A percentile compares a stretch with the other conserved stretches of the same genome.
Conservation (phyloP, 2,113 vertebrate genomes). For the Monopterus albus region DNA sequence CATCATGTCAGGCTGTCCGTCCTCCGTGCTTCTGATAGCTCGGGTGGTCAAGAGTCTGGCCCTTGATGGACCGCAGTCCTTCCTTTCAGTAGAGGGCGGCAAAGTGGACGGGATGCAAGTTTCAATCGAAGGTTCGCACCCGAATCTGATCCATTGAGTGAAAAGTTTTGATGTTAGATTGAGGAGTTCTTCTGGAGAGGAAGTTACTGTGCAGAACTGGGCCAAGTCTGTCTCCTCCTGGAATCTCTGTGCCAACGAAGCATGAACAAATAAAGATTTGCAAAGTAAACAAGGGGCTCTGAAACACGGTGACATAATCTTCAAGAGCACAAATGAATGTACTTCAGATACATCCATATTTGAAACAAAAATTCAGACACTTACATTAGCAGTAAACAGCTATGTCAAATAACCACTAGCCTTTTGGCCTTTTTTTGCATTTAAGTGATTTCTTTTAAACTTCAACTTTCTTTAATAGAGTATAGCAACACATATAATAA, state of each 20-base stretch:
- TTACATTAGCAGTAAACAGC: neutral
- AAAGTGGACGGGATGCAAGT: slow-evolving; percentile 71
- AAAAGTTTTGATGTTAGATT: slow-evolving; percentile 75
- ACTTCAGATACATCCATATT: neutral
- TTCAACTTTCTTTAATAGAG: neutral
- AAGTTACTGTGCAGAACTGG: slow-evolving; percentile 47
- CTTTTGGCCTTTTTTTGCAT: neutral
- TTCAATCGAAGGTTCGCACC: slow-evolving; percentile 47
- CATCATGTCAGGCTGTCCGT: slow-evolving; percentile 34
- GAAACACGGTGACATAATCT: neutral
- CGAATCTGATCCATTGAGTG: slow-evolving; percentile 67
- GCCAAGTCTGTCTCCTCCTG: slow-evolving; percentile 70
- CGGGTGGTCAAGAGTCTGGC: slow-evolving; percentile 61
- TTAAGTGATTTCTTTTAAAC: neutral
- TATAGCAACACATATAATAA: neutral
- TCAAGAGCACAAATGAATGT: neutral
- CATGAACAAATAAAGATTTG: neutral
- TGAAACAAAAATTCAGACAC: neutral
- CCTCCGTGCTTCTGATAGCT: slow-evolving; percentile 30
- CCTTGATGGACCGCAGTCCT: slow-evolving; percentile 54
- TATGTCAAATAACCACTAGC: neutral
- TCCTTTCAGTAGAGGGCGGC: slow-evolving; percentile 55
- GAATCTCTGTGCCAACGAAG: slow-evolving; percentile 68
- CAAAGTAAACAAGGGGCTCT: neutral
- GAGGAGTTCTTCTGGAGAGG: slow-evolving; percentile 80